A percentile compares a stretch with the other conserved stretches of the same genome.
These are phyloP conservation scores for Hydropotes inermis DNA, from an alignment of 2,113 vertebrate species.

Conservation along the genomic window DNA sequence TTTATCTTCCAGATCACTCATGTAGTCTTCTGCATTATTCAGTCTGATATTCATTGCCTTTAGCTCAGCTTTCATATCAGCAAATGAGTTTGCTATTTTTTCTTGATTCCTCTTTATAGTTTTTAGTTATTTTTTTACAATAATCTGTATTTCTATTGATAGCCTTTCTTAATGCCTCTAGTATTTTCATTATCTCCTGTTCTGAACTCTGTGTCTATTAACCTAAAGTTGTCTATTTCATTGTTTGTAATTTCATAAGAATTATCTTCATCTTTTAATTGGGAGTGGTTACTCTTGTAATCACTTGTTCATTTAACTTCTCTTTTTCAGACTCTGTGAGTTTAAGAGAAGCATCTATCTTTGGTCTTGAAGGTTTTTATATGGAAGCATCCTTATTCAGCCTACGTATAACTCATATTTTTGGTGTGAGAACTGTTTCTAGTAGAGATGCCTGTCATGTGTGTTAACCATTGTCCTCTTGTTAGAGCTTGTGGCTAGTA, in stretches of 20 bases:
- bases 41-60: background rate
- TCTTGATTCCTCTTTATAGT: background rate
- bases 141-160: background rate
- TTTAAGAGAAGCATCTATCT: background rate
- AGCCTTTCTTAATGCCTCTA: background rate
- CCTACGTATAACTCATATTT: background rate
- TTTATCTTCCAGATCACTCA: background rate
- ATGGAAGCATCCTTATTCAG: background rate
- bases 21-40: background rate
- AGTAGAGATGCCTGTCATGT: background rate
- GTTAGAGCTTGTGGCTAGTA: background rate
- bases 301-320: background rate
- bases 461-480: background rate
- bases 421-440: background rate
- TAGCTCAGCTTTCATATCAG: background rate
- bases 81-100: background rate
- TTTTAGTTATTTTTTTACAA: background rate
- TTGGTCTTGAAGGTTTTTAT: background rate
- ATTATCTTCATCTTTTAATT: background rate
- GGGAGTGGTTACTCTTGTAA: background rate
- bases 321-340: background rate
- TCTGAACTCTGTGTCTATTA: background rate
- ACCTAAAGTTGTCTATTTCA: background rate
- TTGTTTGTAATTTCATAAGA: background rate
- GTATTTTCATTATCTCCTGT: background rate